Base-by-base conservation (phyloP, 2,888 invertebrate genomes). In the Pammene fasciana region DNA sequence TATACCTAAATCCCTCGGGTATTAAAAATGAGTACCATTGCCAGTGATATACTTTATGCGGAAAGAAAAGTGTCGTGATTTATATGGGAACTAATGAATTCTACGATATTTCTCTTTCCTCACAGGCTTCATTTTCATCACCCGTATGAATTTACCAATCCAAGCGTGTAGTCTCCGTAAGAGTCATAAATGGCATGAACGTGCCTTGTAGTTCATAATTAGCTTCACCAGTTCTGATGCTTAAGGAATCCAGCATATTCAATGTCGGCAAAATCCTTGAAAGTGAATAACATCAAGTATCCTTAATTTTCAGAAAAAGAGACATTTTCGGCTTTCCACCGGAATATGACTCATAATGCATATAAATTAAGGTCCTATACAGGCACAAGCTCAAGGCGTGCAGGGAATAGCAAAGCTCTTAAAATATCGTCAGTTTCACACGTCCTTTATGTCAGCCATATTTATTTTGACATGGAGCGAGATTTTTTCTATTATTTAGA, bases 391-490 rank as follows among this genome's bases (percentile, higher is more conserved):
- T 38, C 36, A 10, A 36, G 43, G 48, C 64, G 68, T 68, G 68
- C 68, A 67, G 41, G 45, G 43, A 57, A 52, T 48, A 36, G 59
- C 68, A 64, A 68, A 68, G 68, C 68, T 56, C 11, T 18, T 56
- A 54, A 18, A 45, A 57, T 45, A 57, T 50, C 26, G 52, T 38
- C 38, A 46, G 52, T 38, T 57, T 65, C 68, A 57, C 68, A 64
- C 64, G 50, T 46, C 68, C 9, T 0, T 48, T 13, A 14, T 4
- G 13, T 13, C 16, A 16, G 36, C 10, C 46, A 60, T 48, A 16
- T 60, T 18, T 8, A 9, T 14, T 45, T 48, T 26, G 46, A 34
- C 14, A 1, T 10, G 0, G 9, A 7, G 46, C 6, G 45, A n/a
- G 46, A 46, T 46, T 14, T 2, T 3, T 46, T 46, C 26, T 14